A percentile compares a stretch with the other conserved stretches of the same genome.
These are phyloP conservation scores for Neotoxoptera formosana DNA, from an alignment of 1,140 invertebrate species.

Conservation along the genomic window DNA sequence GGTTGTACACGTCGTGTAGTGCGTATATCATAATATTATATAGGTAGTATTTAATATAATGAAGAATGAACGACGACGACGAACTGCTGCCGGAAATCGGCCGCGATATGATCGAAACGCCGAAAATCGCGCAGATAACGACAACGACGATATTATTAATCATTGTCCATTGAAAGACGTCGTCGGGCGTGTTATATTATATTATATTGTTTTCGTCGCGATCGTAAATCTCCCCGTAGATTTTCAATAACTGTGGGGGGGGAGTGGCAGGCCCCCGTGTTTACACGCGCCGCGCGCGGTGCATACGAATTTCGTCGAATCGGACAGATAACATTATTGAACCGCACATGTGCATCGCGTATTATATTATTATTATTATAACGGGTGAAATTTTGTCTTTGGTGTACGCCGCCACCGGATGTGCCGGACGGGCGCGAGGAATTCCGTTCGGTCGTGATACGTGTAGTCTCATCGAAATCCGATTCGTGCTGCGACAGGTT, in stretches of 20 bases:
- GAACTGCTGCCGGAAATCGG: neutral
- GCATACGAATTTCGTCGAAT: slow-evolving; percentile 35
- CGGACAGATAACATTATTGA: slow-evolving; percentile 25
- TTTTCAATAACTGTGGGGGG: neutral
- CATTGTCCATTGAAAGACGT: neutral
- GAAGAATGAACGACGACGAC: no score
- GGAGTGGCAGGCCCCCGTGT: neutral
- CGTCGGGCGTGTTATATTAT: neutral
- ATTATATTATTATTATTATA: neutral
- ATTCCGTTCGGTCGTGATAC: neutral
- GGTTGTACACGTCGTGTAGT: no score
- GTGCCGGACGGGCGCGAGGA: slow-evolving; percentile 20
- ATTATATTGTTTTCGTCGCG: neutral
- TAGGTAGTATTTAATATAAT: no score
- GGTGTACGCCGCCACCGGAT: slow-evolving; percentile 29
- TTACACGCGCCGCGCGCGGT: neutral
- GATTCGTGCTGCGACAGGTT: neutral
- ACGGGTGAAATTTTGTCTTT: neutral
- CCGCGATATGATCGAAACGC: neutral
- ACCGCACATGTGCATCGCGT: neutral
- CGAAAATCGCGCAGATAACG: neutral
- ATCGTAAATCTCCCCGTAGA: slow-evolving; percentile 28
- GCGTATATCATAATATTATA: no score
- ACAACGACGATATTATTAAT: neutral
- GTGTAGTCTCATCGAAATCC: neutral